Conservation (phyloP, 2,113 vertebrate species). For the Psophia crepitans region DNA sequence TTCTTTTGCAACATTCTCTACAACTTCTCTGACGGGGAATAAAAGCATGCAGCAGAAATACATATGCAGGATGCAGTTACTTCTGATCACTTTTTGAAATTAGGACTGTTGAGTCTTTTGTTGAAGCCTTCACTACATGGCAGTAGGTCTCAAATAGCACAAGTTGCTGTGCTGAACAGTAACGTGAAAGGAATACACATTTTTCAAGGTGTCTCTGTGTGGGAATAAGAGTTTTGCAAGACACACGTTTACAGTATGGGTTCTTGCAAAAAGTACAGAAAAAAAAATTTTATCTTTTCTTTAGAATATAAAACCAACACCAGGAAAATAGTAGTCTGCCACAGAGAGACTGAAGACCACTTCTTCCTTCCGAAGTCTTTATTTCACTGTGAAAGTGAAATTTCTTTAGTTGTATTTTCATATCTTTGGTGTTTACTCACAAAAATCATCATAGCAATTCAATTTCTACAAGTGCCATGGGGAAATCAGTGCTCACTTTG, state of each 20-base stretch:
- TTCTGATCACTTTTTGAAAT: neutral
- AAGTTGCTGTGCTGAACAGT: neutral
- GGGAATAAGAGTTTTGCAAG: neutral
- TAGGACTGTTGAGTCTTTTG: neutral
- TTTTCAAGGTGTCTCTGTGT: neutral
- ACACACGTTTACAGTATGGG: neutral
- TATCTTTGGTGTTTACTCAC: neutral
- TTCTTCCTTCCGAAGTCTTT: neutral
- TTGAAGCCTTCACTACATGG: neutral
- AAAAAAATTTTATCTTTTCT: neutral
- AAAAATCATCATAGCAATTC: neutral
- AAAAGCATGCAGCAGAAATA: neutral
- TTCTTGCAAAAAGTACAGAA: neutral
- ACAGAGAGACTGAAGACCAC: neutral
- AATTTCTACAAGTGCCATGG: neutral
- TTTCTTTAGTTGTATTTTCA: neutral
- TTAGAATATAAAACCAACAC: neutral
- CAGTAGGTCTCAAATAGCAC: neutral
- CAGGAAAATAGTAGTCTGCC: neutral
- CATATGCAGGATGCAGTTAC: neutral
- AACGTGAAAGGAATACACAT: neutral
- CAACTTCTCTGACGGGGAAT: neutral
- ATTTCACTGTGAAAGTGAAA: neutral
- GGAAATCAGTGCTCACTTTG: neutral
- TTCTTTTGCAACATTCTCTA: neutral